Base-by-base conservation (phyloP, 2,888 invertebrate species). In the Drosophila colorata region DNA sequence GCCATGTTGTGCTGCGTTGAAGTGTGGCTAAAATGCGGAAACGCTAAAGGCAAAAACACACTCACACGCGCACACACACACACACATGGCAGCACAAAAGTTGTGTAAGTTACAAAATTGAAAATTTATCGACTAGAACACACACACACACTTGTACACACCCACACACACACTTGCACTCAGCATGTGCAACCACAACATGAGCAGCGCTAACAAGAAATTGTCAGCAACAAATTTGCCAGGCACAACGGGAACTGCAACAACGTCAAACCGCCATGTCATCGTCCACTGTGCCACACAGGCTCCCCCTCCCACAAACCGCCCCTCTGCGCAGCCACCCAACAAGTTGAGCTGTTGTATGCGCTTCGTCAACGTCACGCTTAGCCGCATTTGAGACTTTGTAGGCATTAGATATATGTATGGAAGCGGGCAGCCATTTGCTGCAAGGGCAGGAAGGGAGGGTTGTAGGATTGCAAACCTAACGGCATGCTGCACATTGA, bases 71-170 rank as follows among this genome's bases (percentile, higher is more conserved):
- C 3, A 3, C 3, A 20, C 20, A 20, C 20, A 20, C 20, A 20
- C 20, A 44, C 20, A 37, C 18, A 48, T 16, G 23, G 4, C 9
- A 14, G 37, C 13, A 20, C 25, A 47, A 51, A 52, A 51, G 58
- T 69, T 59, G 52, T 63, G 58, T 63, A 49, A 59, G 73, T 80
- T 72, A 41, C 61, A 63, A 82, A 87, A 88, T 87, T 89, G 89
- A 87, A 87, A 89, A 78, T 87, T 87, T 87, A 87, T 87, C 74
- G 85, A 82, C 80, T 80, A 74, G 81, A 86, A 88, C 71, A 41
- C 56, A 57, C 64, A 65, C 69, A 69, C 40, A 64, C 33, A 23
- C 53, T 47, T 57, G 53, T n/a, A n/a, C n/a, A 49, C 31, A 46
- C 46, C 58, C 41, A 49, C 33, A 43, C 18, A 47, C 43, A 57